Evolutionary conservation across 2,888 invertebrate species (phyloP).

Genomic region (Pristionchus arcanus): DNA sequence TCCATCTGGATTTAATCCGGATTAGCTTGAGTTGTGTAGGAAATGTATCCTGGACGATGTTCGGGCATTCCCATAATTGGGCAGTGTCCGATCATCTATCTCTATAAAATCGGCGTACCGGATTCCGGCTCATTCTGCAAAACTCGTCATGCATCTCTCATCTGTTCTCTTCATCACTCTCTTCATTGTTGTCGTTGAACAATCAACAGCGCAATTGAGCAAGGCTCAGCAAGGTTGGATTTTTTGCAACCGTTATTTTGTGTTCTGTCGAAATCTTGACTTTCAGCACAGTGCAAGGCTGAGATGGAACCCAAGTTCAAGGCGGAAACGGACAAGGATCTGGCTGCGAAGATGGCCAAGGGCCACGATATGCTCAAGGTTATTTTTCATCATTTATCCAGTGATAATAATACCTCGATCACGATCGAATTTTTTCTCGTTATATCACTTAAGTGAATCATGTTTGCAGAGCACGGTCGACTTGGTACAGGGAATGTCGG

Average conservation of each 20-base stretch:
- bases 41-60: too few relatives aligned
- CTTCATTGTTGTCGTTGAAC: background rate
- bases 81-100: too few relatives aligned
- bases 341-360: background rate
- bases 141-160: background rate
- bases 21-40: too few relatives aligned
- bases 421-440: too few relatives aligned
- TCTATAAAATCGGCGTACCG: too few relatives aligned
- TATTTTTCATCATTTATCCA: too few relatives aligned
- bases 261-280: too few relatives aligned
- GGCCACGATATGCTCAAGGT: background rate
- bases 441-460: too few relatives aligned
- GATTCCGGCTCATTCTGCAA: too few relatives aligned
- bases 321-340: slow-evolving; percentile 13
- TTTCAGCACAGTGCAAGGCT: background rate
- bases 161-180: background rate
- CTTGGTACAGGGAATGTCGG: background rate
- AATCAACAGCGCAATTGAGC: background rate
- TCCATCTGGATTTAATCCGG: too few relatives aligned
- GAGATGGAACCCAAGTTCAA: slow-evolving; percentile 2
- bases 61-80: too few relatives aligned
- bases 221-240: background rate
- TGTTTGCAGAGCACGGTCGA: background rate
- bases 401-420: too few relatives aligned
- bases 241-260: background rate